phyloP scores from a whole-genome alignment of 2,888 invertebrate species.

The Myopa testacea region DNA sequence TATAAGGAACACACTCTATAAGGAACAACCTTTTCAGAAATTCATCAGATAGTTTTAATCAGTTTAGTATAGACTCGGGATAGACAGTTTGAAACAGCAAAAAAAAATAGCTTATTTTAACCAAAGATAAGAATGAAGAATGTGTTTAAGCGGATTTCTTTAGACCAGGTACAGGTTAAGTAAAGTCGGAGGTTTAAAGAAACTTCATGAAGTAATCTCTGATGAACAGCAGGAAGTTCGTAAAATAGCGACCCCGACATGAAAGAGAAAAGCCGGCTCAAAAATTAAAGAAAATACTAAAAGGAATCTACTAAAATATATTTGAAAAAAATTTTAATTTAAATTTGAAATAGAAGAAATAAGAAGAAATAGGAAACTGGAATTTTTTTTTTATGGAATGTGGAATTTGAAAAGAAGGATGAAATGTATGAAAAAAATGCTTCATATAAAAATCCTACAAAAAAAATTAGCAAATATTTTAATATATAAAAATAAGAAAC shows the following conservation, averaged over 20 bases:
- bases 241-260: neutral
- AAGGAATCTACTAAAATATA: neutral
- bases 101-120: neutral
- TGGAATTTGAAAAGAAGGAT: neutral
- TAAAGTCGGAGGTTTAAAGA: no score
- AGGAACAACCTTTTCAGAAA: no score
- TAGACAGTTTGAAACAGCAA: neutral
- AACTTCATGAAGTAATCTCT: no score
- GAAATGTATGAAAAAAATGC: no score
- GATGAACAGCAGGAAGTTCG: no score
- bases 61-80: neutral
- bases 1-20: no score
- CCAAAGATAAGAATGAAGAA: neutral
- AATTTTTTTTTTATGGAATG: neutral
- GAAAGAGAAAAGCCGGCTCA: neutral
- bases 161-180: neutral
- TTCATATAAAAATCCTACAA: neutral
- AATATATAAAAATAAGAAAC: neutral
- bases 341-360: neutral
- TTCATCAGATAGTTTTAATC: neutral
- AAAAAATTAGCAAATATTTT: neutral
- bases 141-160: neutral
- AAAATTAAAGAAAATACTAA: neutral
- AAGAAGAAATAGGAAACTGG: neutral
- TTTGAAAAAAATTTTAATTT: neutral